These are phyloP conservation scores for Athene noctua DNA, from an alignment of 2,113 vertebrate species.

Conservation along the genomic window DNA sequence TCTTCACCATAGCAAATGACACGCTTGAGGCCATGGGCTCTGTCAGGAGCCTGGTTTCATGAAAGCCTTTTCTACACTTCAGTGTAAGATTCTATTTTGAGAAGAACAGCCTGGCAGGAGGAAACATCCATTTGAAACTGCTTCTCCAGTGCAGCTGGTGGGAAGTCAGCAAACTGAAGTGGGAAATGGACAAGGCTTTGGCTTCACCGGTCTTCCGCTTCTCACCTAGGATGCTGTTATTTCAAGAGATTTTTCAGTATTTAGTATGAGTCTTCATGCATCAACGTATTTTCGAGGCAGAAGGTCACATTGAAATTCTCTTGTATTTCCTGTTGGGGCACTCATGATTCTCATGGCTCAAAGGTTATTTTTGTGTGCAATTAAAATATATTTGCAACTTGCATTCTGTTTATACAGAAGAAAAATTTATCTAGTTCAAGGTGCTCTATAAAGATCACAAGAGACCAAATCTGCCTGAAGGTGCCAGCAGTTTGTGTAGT, in stretches of 20 bases:
- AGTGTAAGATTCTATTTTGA: not conserved
- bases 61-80: not conserved
- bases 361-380: not conserved
- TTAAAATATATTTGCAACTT: not conserved
- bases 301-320: not conserved
- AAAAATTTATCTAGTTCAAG: not conserved
- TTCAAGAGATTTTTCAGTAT: not conserved
- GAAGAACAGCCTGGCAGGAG: not conserved
- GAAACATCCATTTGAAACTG: not conserved
- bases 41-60: not conserved
- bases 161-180: not conserved
- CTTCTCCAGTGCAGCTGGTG: not conserved
- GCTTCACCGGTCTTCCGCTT: not conserved
- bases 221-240: not conserved
- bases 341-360: not conserved
- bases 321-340: not conserved
- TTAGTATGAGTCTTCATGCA: not conserved
- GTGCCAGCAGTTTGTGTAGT: not conserved
- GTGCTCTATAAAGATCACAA: not conserved
- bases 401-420: not conserved
- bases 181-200: not conserved
- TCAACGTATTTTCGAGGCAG: not conserved
- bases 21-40: accelerated
- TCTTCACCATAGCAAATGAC: not conserved
- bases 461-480: not conserved